Evolutionary conservation across 2,113 vertebrate species (phyloP).

Genomic region (Ornithorhynchus anatinus): DNA sequence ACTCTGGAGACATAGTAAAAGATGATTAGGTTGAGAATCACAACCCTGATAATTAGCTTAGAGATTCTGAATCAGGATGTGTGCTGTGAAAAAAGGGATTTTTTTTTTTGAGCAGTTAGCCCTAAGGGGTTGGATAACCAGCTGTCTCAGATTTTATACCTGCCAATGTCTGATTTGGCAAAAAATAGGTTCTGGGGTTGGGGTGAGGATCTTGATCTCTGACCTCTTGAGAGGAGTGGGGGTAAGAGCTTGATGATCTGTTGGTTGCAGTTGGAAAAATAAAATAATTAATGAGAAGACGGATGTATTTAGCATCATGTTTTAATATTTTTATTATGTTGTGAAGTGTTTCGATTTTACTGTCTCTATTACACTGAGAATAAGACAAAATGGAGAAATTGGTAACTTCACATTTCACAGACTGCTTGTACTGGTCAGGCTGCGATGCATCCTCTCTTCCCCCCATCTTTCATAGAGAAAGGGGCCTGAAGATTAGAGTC

Average conservation of each 20-base stretch:
- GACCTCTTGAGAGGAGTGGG: conserved; percentile 33
- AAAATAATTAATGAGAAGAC: too few species aligned
- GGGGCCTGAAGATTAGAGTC: too few species aligned
- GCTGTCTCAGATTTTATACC: conserved; percentile 68
- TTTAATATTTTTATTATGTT: too few species aligned
- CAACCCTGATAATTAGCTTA: conserved; percentile 78
- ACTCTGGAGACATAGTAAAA: conserved; percentile 66
- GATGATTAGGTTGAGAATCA: conserved; percentile 80
- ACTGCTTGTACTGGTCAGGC: too few species aligned
- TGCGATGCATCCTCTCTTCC: too few species aligned
- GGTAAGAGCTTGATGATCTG: conserved; percentile 20
- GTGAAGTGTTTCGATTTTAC: too few species aligned
- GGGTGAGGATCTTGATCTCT: conserved; percentile 4
- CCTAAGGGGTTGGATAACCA: conserved; percentile 66
- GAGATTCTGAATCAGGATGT: conserved; percentile 74
- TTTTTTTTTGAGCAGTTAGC: conserved; percentile 65
- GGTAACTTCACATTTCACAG: too few species aligned
- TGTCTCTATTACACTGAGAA: too few species aligned
- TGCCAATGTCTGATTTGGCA: conserved; percentile 60
- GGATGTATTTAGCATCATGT: too few species aligned
- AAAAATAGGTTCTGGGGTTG: conserved; percentile 46
- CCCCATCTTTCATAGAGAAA: too few species aligned
- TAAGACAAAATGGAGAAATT: too few species aligned
- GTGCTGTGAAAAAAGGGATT: conserved; percentile 50
- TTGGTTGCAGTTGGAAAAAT: conserved; percentile 15